phyloP scores from a whole-genome alignment of 2,888 invertebrate species.

The Priocnemis perturbator region DNA sequence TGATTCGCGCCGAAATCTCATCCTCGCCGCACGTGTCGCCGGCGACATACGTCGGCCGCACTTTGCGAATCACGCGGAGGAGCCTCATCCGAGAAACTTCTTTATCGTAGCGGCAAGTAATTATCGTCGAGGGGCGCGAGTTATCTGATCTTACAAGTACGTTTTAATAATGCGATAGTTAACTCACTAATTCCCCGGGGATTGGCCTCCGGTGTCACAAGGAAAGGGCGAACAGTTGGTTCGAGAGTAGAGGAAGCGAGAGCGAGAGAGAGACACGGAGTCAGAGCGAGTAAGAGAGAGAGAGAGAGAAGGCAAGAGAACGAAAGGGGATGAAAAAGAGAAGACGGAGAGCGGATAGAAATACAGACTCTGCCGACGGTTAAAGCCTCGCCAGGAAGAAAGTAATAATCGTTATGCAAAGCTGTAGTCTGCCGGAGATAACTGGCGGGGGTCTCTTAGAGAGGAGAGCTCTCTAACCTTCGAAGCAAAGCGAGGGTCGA shows the following conservation, averaged over 20 bases:
- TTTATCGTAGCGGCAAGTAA: conserved; percentile 22
- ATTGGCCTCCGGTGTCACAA: conserved; percentile 9
- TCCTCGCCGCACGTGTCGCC: no score
- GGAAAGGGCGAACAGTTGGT: not conserved
- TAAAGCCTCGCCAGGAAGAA: conserved; percentile 50
- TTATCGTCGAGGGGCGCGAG: conserved; percentile 22
- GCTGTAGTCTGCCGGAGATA: conserved; percentile 59
- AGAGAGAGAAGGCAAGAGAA: conserved; percentile 10
- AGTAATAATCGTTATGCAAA: conserved; percentile 69
- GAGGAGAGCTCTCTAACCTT: conserved; percentile 41
- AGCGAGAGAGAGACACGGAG: not conserved
- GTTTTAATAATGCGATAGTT: conserved; percentile 45
- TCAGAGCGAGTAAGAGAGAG: not conserved
- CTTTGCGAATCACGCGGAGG: no score
- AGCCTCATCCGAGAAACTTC: conserved; percentile 17
- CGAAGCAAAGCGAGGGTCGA: conserved; percentile 18
- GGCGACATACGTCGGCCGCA: no score
- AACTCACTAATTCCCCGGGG: conserved; percentile 35
- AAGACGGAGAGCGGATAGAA: conserved; percentile 15
- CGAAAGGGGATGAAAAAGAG: conserved; percentile 14
- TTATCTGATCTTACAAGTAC: conserved; percentile 27
- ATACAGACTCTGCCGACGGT: conserved; percentile 37
- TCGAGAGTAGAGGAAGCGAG: no score
- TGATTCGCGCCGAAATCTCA: no score
- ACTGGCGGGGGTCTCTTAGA: conserved; percentile 52